phyloP scores from a whole-genome alignment of 2,113 vertebrate species.

The Nothocercus nigrocapillus region DNA sequence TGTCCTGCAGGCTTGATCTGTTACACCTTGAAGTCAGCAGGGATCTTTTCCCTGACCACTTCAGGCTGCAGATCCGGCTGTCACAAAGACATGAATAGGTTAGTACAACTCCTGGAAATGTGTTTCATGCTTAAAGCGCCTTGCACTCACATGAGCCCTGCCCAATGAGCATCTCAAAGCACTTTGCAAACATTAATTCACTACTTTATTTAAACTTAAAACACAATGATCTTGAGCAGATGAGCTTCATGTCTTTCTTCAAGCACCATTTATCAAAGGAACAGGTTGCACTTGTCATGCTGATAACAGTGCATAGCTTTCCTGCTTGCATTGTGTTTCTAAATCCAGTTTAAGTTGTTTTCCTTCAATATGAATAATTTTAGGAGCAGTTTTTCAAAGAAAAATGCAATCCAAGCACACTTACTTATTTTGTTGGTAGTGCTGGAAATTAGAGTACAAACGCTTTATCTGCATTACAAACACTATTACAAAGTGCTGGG shows the following conservation, averaged over 20 bases:
- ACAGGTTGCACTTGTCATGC: slow-evolving; percentile 63
- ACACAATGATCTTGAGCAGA: slow-evolving; percentile 19
- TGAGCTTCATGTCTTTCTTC: slow-evolving; percentile 63
- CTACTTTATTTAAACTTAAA: slow-evolving; percentile 73
- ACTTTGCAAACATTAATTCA: slow-evolving; percentile 54
- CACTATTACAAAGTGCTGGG: slow-evolving; percentile 61
- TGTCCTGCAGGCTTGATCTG: slow-evolving; percentile 45
- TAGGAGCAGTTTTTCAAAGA: slow-evolving; percentile 57
- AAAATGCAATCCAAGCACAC: slow-evolving; percentile 66
- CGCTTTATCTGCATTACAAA: slow-evolving; percentile 74
- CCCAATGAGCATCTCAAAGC: slow-evolving; percentile 47
- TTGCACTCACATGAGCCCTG: not conserved
- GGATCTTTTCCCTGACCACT: slow-evolving; percentile 51
- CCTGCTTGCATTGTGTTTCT: slow-evolving; percentile 42
- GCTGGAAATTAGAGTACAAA: slow-evolving; percentile 69
- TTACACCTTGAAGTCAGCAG: slow-evolving; percentile 22
- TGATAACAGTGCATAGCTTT: slow-evolving; percentile 61
- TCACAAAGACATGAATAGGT: slow-evolving; percentile 14
- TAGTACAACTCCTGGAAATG: slow-evolving; percentile 11
- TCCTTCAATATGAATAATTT: slow-evolving; percentile 66
- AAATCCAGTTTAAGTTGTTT: slow-evolving; percentile 70
- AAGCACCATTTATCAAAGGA: slow-evolving; percentile 67
- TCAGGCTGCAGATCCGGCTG: slow-evolving; percentile 32
- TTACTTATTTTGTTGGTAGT: slow-evolving; percentile 65
- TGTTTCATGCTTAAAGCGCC: slow-evolving; percentile 15